phyloP scores from a whole-genome alignment of 1,140 invertebrate species.

The Pentalonia nigronervosa region DNA sequence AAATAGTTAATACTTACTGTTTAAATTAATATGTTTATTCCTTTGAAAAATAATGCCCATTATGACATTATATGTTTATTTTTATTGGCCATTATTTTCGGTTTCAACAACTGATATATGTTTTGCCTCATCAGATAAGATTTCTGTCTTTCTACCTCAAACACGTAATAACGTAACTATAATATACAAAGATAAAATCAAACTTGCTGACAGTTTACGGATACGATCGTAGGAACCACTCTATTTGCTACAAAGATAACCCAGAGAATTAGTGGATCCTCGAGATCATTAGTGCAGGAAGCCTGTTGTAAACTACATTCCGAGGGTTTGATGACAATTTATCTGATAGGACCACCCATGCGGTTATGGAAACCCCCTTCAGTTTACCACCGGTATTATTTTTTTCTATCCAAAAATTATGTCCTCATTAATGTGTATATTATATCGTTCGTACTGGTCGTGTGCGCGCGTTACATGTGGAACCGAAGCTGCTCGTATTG shows the following conservation, averaged over 20 bases:
- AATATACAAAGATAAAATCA: slow-evolving; percentile 44
- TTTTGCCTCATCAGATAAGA: slow-evolving; percentile 35
- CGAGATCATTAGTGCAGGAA: slow-evolving; percentile 51
- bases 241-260: slow-evolving; percentile 22
- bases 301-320: slow-evolving; percentile 47
- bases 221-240: slow-evolving; percentile 46
- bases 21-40: slow-evolving; percentile 15
- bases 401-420: slow-evolving; percentile 53
- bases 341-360: slow-evolving; percentile 56
- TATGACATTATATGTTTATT: background rate
- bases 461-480: slow-evolving; percentile 25
- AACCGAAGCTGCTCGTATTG: slow-evolving; percentile 33
- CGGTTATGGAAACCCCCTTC: slow-evolving; percentile 29
- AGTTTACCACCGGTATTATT: slow-evolving; percentile 11
- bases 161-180: background rate
- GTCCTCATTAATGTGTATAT: slow-evolving; percentile 54
- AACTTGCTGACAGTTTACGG: slow-evolving; percentile 53
- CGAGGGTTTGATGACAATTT: slow-evolving; percentile 55
- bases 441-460: slow-evolving; percentile 16
- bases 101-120: background rate
- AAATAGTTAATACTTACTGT: background rate
- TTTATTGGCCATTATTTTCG: background rate
- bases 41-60: background rate
- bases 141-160: background rate
- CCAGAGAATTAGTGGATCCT: slow-evolving; percentile 43